Base-by-base conservation (phyloP, 92 coral and sea anemone species). In the Metridium senile region DNA sequence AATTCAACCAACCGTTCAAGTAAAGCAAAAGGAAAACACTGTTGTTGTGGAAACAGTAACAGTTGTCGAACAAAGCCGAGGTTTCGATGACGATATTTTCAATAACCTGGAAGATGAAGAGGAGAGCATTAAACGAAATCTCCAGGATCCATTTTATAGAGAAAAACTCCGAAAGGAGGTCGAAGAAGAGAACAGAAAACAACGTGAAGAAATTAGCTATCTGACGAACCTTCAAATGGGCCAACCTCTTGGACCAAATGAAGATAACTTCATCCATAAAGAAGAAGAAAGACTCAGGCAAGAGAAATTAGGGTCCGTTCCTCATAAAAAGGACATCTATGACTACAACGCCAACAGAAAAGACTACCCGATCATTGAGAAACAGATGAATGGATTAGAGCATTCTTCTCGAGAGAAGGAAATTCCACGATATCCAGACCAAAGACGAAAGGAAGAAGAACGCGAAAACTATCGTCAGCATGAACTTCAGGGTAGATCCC, bases 151-250 rank as follows among this genome's bases (percentile, higher is more conserved):
- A 22, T 87, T 83, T 11, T 92, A 92, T 72, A 57, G 93, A 52
- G 97, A 81, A 57, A 88, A 83, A 68, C 83, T 88, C 23, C 82
- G 97, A 23, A 92, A 89, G 29, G 97, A 92, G 67, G 78, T 92
- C 26, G 90, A 85, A 65, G 93, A 82, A 70, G 86, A 84, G 70
- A 92, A 92, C 71, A 81, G 92, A 20, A 92, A 88, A 58, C 97
- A 92, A 63, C 81, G 93, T 18, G 93, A 92, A 72, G 86, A 84
- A 33, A 70, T 93, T 1, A 76, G 82, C 22, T 85, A 92, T 74
- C 78, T 92, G 23, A 71, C 87, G 75, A 84, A 74, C 49, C 82
- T 83, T 45, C 93, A 88, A 62, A 88, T 89, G 93, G 84, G 87
- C 10, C 84, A 76, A 13, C 76, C 93, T 1, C 62, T 82, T 53